These are phyloP conservation scores for Porites lobata DNA, from an alignment of 92 coral and sea anemone genomes.

Conservation along the genomic window DNA sequence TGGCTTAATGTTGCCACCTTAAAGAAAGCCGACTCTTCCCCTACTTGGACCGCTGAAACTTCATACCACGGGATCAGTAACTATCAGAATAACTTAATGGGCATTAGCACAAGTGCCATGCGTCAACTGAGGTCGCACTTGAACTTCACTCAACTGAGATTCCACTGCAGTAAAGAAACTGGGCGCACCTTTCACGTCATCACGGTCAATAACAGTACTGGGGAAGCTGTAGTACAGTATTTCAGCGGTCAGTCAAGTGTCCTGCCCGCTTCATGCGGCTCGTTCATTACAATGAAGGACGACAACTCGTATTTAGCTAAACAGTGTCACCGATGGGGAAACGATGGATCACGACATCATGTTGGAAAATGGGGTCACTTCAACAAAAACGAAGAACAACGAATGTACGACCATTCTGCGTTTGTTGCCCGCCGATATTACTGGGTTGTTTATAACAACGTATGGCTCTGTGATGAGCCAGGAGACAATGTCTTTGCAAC, in stretches of 20 bases:
- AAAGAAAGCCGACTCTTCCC: slow-evolving; percentile 6
- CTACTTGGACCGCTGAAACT: slow-evolving; percentile 14
- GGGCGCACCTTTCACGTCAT: slow-evolving; percentile 46
- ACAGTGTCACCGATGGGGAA: slow-evolving; percentile 47
- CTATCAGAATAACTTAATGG: slow-evolving; percentile 45
- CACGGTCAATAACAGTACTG: slow-evolving; percentile 45
- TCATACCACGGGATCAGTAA: slow-evolving; percentile 35
- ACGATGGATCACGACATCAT: background rate
- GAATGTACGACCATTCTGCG: slow-evolving; percentile 49
- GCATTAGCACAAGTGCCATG: slow-evolving; percentile 34
- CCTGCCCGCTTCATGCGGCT: slow-evolving; percentile 33
- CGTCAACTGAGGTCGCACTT: slow-evolving; percentile 10
- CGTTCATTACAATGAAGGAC: slow-evolving; percentile 18
- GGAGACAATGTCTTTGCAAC: background rate
- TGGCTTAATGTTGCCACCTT: slow-evolving; percentile 57
- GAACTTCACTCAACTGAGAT: slow-evolving; percentile 58
- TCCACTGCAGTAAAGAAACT: slow-evolving; percentile 63
- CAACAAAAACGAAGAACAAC: background rate
- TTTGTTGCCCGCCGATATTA: slow-evolving; percentile 8
- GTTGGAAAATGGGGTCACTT: slow-evolving; percentile 28
- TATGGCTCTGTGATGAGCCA: slow-evolving; percentile 58
- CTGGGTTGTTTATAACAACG: slow-evolving; percentile 18
- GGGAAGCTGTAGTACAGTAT: slow-evolving; percentile 57
- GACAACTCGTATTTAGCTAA: slow-evolving; percentile 43
- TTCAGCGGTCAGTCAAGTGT: slow-evolving; percentile 29